phyloP scores from a whole-genome alignment of 2,888 invertebrate genomes.

The Lasioglossum calceatum region DNA sequence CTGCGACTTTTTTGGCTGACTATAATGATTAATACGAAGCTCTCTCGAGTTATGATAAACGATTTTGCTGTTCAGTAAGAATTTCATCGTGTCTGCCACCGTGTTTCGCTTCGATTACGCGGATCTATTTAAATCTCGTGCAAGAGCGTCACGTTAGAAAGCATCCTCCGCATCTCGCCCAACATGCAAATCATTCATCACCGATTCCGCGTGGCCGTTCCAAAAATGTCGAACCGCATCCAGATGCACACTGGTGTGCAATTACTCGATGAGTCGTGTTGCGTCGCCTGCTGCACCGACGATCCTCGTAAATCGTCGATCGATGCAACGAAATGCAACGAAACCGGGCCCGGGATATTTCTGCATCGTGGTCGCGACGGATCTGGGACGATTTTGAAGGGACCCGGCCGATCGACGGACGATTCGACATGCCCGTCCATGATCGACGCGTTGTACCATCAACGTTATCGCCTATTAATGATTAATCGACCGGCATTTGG shows the following conservation, averaged over 20 bases:
- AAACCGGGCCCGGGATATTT: constrained; percentile 28
- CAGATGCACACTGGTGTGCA: constrained; percentile 26
- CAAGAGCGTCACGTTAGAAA: constrained; percentile 42
- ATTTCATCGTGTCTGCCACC: neutral
- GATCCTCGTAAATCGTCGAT: constrained; percentile 39
- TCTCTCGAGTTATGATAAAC: too few species aligned
- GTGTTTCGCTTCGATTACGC: neutral
- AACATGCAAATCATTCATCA: constrained; percentile 57
- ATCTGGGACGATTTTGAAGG: constrained; percentile 52
- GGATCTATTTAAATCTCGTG: constrained; percentile 45
- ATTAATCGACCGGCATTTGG: constrained; percentile 77
- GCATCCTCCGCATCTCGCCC: constrained; percentile 45
- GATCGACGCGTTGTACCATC: constrained; percentile 56
- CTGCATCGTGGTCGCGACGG: constrained; percentile 24
- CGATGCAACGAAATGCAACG: constrained; percentile 45
- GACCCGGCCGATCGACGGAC: constrained; percentile 52
- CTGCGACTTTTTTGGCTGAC: too few species aligned
- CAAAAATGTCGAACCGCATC: constrained; percentile 51
- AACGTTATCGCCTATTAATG: constrained; percentile 78
- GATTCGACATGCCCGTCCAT: constrained; percentile 50
- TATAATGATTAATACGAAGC: too few species aligned
- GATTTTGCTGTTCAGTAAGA: neutral
- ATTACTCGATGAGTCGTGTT: constrained; percentile 47
- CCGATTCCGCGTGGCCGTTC: constrained; percentile 43
- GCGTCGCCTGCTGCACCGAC: constrained; percentile 19